Conservation (phyloP, 2,113 vertebrate genomes). For the Oceanodroma tethys region DNA sequence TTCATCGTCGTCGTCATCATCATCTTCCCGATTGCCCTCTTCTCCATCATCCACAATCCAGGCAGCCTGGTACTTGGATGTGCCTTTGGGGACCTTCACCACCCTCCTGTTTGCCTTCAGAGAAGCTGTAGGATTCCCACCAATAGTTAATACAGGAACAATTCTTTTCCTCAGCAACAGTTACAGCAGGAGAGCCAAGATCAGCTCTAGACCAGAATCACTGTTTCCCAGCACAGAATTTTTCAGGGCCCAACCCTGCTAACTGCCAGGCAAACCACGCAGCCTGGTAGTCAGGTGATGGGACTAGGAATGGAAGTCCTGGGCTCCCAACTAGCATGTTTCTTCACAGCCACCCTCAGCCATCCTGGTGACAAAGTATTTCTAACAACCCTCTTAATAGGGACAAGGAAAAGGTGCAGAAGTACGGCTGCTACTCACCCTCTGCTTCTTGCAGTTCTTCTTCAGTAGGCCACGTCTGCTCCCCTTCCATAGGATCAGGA, state of each 20-base stretch:
- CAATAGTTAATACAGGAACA: background rate
- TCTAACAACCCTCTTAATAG: background rate
- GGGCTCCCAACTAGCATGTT: background rate
- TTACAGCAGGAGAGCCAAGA: background rate
- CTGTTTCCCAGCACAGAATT: background rate
- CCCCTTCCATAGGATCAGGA: conserved; percentile 94
- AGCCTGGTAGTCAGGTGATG: background rate
- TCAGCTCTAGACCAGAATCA: background rate
- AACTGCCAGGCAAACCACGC: background rate
- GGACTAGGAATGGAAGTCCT: background rate
- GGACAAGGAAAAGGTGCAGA: background rate
- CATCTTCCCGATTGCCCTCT: conserved; percentile 62
- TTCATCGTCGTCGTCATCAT: conserved; percentile 65
- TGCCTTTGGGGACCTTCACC: conserved; percentile 92
- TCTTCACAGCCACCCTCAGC: background rate
- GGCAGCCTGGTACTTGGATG: conserved; percentile 92
- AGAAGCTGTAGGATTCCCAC: conserved; percentile 68
- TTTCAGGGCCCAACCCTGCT: background rate
- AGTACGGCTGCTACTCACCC: conserved; percentile 65
- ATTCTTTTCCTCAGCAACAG: background rate
- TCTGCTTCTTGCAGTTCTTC: conserved; percentile 89
- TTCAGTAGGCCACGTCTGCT: conserved; percentile 96
- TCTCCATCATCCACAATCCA: conserved; percentile 89
- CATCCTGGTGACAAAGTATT: background rate
- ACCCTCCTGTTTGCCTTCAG: conserved; percentile 70